phyloP scores from a whole-genome alignment of 1,140 invertebrate species.

The Ectropis grisescens region DNA sequence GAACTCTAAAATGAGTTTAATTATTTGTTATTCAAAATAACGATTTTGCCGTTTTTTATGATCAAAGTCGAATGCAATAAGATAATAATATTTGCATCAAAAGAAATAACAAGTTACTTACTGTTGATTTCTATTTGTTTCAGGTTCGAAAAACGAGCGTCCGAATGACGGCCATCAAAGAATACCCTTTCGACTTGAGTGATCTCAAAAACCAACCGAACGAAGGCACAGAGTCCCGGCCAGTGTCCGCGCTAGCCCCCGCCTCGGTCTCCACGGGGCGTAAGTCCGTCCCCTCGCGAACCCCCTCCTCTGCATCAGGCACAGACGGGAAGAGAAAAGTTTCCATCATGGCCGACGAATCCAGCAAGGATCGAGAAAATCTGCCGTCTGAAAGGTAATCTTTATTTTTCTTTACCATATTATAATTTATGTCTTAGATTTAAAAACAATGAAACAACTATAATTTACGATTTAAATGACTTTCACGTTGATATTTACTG shows the following conservation, averaged over 20 bases:
- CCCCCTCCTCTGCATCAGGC: slow-evolving; percentile 6
- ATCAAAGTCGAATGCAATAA: no score
- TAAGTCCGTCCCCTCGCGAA: slow-evolving; percentile 7
- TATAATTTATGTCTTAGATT: no score
- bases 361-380: slow-evolving; percentile 54
- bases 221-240: slow-evolving; percentile 9
- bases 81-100: no score
- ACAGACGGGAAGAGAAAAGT: slow-evolving; percentile 51
- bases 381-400: slow-evolving; percentile 46
- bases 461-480: no score
- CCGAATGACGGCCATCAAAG: slow-evolving; percentile 66
- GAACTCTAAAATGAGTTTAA: no score
- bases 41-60: no score
- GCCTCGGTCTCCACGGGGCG: slow-evolving; percentile 12
- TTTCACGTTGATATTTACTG: no score
- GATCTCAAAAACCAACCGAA: slow-evolving; percentile 45
- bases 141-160: slow-evolving; percentile 61
- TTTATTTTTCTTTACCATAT: no score
- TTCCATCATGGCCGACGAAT: slow-evolving; percentile 56
- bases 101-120: no score
- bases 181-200: slow-evolving; percentile 66
- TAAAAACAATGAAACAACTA: no score
- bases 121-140: slow-evolving; percentile 10
- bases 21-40: no score
- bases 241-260: slow-evolving; percentile 2